Evolutionary conservation across 2,888 invertebrate genomes (phyloP), one percentile per base, ranked within the genome.

Genomic region (Keiferia lycopersicella): DNA sequence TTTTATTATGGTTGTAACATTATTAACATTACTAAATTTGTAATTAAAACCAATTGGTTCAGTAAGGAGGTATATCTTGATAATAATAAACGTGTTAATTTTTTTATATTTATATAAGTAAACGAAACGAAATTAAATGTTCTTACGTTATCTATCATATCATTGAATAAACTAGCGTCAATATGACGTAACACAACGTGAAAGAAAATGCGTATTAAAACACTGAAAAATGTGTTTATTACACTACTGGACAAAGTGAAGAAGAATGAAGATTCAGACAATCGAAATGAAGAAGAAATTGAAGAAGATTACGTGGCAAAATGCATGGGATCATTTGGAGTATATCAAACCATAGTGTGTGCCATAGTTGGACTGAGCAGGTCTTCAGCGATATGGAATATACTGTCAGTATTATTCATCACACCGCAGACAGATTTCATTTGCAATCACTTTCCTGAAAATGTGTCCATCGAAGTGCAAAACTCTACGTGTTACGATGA

Each of bases 291-390:
- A 18, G 51, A 51, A 22, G 60, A 65, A 7, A 16, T 68, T 34
- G 74, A 80, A 63, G 76, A 80, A 61, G 85, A 87, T 67, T 86
- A 86, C 64, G 66, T 87, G 1, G 76, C 75, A 3, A 78, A 79
- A 63, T 77, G 79, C 0, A 84, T 85, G 62, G 87, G 86, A 26
- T 74, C 77, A 0, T 80, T 82, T 38, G 86, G 86, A 8, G 22
- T 70, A 8, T 83, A 83, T 79, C 85, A 86, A 70, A 73, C 75
- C 0, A 62, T 71, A 11, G 71, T 73, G 10, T 76, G 77, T 34
- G 18, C 68, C 0, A 65, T 76, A 6, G 75, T 71, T 8, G 64
- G 71, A 0, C 30, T 73, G 0, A 71, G 75, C 0, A 78, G 85
- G 68, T 69, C 76, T 1, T 69, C 80, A 50, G 74, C 76, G 0